phyloP scores from a whole-genome alignment of 2,113 vertebrate genomes.

The Proterorhinus semilunaris region DNA sequence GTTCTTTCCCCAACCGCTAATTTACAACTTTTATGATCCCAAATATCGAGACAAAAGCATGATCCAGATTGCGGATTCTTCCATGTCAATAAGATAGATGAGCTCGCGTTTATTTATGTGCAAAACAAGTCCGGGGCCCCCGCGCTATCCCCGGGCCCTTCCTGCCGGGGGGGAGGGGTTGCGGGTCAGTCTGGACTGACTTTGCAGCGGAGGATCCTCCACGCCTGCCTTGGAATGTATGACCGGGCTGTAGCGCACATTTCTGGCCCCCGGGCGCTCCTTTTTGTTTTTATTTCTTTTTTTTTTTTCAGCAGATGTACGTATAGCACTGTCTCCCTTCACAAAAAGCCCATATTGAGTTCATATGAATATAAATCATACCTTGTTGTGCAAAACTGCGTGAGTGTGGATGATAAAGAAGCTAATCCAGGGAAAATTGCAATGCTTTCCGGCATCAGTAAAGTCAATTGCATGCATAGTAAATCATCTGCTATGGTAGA shows the following conservation, averaged over 20 bases:
- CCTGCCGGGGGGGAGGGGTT: background rate
- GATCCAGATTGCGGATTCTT: background rate
- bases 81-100: background rate
- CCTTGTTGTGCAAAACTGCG: background rate
- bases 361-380: background rate
- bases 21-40: background rate
- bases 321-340: background rate
- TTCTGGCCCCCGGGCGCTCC: background rate
- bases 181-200: constrained; percentile 1
- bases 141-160: background rate
- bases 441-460: background rate
- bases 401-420: background rate
- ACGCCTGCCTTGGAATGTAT: background rate
- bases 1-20: background rate
- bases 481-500: background rate
- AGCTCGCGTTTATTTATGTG: background rate
- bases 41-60: background rate
- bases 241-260: background rate
- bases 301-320: background rate
- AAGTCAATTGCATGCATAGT: no score
- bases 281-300: background rate
- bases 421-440: background rate
- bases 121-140: background rate
- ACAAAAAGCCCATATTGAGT: constrained; percentile 1
- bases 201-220: background rate